These are phyloP conservation scores for Punctoribates punctum DNA, from an alignment of 2,888 invertebrate species.

Conservation along the genomic window DNA sequence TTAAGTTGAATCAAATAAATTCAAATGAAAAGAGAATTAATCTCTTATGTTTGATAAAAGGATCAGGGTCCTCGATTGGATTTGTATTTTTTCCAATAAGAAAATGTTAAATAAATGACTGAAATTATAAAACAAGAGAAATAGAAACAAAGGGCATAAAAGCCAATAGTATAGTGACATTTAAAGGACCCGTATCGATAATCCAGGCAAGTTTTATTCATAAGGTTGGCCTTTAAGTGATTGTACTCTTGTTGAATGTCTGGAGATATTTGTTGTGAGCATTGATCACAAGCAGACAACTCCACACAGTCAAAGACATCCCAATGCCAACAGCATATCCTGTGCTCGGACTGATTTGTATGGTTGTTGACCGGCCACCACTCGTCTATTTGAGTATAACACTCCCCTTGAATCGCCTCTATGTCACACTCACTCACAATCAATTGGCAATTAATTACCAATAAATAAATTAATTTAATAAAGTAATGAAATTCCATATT, in stretches of 20 bases:
- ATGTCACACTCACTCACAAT: slow-evolving; percentile 14
- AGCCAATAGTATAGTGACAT: not conserved
- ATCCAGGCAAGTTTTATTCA: not conserved
- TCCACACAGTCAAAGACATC: slow-evolving; percentile 11
- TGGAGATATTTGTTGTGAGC: not conserved
- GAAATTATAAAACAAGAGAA: not conserved
- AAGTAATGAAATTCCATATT: not conserved
- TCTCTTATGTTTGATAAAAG: too few species aligned
- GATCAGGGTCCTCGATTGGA: not conserved
- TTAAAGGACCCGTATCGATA: not conserved
- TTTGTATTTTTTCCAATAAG: not conserved
- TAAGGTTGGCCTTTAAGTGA: not conserved
- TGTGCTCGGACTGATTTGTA: not conserved
- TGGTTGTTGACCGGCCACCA: not conserved
- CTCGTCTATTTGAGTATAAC: not conserved
- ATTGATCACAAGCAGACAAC: not conserved
- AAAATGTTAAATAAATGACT: not conserved
- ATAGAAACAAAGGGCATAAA: not conserved
- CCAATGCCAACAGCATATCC: slow-evolving; percentile 8
- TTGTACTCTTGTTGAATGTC: not conserved
- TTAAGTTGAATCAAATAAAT: too few species aligned
- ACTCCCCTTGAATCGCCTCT: not conserved
- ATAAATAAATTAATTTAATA: not conserved
- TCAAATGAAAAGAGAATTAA: too few species aligned
- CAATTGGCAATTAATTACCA: not conserved